These are phyloP conservation scores for Uromys caudimaculatus DNA, from an alignment of 2,797 vertebrate species.

Conservation along the genomic window DNA sequence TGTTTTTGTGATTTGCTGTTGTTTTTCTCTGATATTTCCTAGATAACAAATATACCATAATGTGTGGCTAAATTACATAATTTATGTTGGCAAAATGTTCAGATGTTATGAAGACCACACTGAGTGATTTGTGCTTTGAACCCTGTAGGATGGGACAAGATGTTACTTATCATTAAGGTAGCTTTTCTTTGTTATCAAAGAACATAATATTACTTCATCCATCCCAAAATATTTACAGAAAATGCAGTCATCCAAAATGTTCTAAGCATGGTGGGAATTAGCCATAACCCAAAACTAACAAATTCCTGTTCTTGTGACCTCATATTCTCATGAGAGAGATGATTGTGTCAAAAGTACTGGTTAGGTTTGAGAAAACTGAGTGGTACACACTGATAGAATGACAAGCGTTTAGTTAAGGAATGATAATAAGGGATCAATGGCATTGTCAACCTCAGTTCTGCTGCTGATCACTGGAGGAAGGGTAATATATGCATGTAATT, in stretches of 20 bases:
- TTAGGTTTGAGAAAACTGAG: neutral
- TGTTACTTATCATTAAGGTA: conserved; percentile 48
- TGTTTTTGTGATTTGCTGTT: conserved; percentile 43
- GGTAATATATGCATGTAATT: neutral
- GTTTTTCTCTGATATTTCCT: conserved; percentile 37
- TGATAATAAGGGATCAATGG: neutral
- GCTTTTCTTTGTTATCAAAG: conserved; percentile 18
- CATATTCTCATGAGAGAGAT: neutral
- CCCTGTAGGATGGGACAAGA: conserved; percentile 44
- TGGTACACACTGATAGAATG: neutral
- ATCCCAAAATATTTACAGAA: conserved; percentile 15
- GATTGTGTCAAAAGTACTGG: neutral
- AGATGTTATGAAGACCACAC: conserved; percentile 11
- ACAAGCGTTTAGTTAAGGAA: neutral
- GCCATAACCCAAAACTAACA: neutral
- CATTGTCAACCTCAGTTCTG: neutral
- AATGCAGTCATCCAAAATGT: neutral
- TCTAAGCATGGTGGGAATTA: neutral
- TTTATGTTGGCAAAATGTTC: conserved; percentile 39
- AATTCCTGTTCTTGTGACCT: neutral
- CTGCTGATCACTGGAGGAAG: neutral
- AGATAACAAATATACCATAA: conserved; percentile 41
- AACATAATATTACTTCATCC: conserved; percentile 2
- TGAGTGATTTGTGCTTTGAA: conserved; percentile 24
- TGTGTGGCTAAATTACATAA: conserved; percentile 26